Base-by-base conservation (phyloP, 2,113 vertebrate species). In the Helogale parvula region DNA sequence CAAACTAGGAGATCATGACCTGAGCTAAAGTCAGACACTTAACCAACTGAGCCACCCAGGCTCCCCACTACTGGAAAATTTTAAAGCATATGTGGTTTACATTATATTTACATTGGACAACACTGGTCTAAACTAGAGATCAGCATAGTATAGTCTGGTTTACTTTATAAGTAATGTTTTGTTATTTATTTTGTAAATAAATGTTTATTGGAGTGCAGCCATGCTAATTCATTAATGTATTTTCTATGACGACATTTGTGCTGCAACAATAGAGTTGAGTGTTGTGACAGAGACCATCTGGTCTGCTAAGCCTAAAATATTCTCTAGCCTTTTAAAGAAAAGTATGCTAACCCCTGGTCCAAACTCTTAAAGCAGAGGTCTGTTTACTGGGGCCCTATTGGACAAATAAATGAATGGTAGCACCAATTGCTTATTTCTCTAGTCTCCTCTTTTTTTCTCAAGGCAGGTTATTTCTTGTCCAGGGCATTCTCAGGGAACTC, bases 101-200 rank as follows among this genome's bases (percentile, higher is more conserved):
- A 33, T 79, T 93, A 15, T 90, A 92, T 93, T 94, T 87, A 10
- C 33, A 11, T 95, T 89, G 41, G 33, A 81, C 38, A 93, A 21
- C 7, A 83, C 79, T 47, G 33, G 29, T 91, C 35, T 88, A 84
- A 94, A 66, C 23, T 15, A 94, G 66, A 66, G 27, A 4, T 93
- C 10, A 47, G 9, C 38, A 82, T 25, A 38, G 9, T 71, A 57
- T 2, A 92, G 66, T n/a, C 41, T 41, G 33, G 76, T 93, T 72
- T 81, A 31, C 54, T 94, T 96, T 87, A 25, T 83, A 71, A 93
- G 31, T 76, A 76, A 76, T 91, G 45, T 77, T 72, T 83, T 87
- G 41, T 71, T 84, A 88, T 88, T 79, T 97, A 81, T 87, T 95
- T 88, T 96, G 7, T 93, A 90, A 96, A 66, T 92, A 54, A 96